Base-by-base conservation (phyloP, 2,113 vertebrate genomes). In the Silurus glanis region DNA sequence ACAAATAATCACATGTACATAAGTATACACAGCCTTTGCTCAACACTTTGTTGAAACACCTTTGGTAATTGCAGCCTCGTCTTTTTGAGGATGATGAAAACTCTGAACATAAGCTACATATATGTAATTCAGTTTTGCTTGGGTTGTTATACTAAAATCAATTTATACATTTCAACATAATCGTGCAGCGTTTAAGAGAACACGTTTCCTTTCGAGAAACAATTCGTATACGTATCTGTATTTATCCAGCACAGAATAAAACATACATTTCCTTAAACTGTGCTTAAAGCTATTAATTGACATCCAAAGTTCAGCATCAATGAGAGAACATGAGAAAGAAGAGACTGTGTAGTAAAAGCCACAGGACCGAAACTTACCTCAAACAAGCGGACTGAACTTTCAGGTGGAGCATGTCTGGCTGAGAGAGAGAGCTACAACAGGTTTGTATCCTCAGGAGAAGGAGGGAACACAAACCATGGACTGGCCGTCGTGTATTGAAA, bases 371-470 rank as follows among this genome's bases (percentile, higher is more conserved):
- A 19, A 51, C 89, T 76, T 51, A 51, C 67, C 56, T 76, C 25
- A 59, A 28, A 81, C 95, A 97, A 91, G 93, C 94, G 90, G 95
- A 93, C 49, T 92, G 91, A 75, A 91, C 91, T 92, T 97, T 95
- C 91, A 97, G 97, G 91, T 96, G 96, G 94, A 96, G 97, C 88
- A 96, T 95, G 89, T 98, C 97, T 14, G 97, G 97, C 92, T 97
- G 97, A 62, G 95, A 94, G 92, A 97, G 96, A 94, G 92, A 97
- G 96, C 96, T 96, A 97, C 94, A 97, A 97, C 91, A 97, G 94
- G 97, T 97, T 97, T 89, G 85, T 83, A 19, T 88, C 89, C 80
- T 23, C 37, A 75, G 17, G 9, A 58, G 76, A 37, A 28, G 49
- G 23, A 51, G 6, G 16, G 13, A 78, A 51, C 66, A 19, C 5